Evolutionary conservation across 2,113 vertebrate species (phyloP).

Genomic region (Poicephalus meyeri): DNA sequence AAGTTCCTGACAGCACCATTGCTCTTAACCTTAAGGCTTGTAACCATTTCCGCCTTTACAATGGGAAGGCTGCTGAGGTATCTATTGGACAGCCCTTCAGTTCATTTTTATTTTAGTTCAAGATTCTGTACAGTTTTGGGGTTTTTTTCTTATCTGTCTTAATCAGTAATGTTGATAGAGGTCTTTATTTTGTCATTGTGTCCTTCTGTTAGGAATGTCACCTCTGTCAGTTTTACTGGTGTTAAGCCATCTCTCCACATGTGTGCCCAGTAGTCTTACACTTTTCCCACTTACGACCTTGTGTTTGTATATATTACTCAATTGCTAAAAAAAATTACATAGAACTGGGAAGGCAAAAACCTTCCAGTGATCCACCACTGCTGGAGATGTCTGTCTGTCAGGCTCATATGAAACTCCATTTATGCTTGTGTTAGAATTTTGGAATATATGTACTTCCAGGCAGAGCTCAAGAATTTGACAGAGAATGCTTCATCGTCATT

Average conservation of each 20-base stretch:
- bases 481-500: constrained; percentile 91
- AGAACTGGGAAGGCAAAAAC: neutral
- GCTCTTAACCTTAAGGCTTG: constrained; percentile 98
- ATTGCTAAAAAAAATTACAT: neutral
- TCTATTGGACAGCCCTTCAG: neutral
- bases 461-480: constrained; percentile 92
- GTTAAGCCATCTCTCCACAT: neutral
- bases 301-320: neutral
- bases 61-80: constrained; percentile 97
- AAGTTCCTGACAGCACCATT: constrained; percentile 94
- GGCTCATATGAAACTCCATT: neutral
- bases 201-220: neutral
- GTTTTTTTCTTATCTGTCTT: neutral
- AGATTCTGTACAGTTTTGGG: neutral
- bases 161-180: neutral
- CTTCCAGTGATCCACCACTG: neutral
- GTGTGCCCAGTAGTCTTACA: neutral
- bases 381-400: neutral
- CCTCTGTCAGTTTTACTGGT: neutral
- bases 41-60: constrained; percentile 95
- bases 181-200: neutral
- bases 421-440: constrained; percentile 3
- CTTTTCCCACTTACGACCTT: neutral
- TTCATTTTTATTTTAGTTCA: neutral
- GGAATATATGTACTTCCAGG: constrained; percentile 73